Evolutionary conservation across 2,113 vertebrate species (phyloP), one percentile per base, ranked within the genome.

Genomic region (Suncus etruscus): DNA sequence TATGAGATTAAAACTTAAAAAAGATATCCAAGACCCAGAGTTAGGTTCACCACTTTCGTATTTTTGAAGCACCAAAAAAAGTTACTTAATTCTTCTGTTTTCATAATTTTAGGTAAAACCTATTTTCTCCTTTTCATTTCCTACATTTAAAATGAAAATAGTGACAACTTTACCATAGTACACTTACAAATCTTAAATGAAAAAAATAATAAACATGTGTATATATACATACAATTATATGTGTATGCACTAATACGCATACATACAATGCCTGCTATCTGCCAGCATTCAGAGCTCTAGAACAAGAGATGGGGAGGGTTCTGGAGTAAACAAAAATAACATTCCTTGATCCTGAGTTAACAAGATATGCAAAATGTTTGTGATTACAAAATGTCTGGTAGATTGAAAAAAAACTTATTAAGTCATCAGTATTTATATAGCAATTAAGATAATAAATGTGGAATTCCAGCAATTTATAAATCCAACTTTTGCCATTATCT

Each of bases 401-500:
- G 39, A 5, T 39, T 39, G 39, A 39, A 39, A 39, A 39, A 39
- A 39, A 39, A 2, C 2, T 20, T 48, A 20, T 22, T 47, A 68
- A 66, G 54, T 39, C n/a, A 9, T 11, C 31, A 58, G 74, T 31
- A 29, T 31, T 10, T 24, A 24, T 61, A 58, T 7, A 51, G 11
- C 12, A 39, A 65, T 86, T 50, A 4, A 3, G 31, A 73, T 16
- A 32, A 45, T 81, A 25, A 75, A 72, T 47, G 12, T 2, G n/a
- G 25, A 20, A 68, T 88, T 69, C 69, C 47, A 77, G 61, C 61
- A 39, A 66, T 51, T 84, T 77, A 48, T 51, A 86, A 91, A 74
- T 78, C 27, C 66, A 93, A 29, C 18, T 70, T n/a, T 47, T 69
- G 45, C 47, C 45, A 63, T 54, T 61, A 79, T 66, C 16, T 88